These are phyloP conservation scores for Drosophila fulvimacula DNA, from an alignment of 2,888 invertebrate genomes.

Conservation along the genomic window DNA sequence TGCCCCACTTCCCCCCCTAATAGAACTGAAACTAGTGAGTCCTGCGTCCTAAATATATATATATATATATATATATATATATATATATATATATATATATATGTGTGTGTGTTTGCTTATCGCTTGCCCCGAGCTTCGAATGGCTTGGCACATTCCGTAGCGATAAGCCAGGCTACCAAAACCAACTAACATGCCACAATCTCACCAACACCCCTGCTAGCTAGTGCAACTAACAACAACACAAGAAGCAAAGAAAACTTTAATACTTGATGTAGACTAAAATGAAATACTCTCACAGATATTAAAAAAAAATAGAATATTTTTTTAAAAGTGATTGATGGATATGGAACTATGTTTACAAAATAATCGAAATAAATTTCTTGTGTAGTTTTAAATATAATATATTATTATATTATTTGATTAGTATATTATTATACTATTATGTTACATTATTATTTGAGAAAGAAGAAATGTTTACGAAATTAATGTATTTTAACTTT, in stretches of 20 bases:
- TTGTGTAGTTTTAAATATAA: neutral
- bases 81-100: too few relatives aligned
- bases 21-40: constrained; percentile 35
- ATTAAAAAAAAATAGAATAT: neutral
- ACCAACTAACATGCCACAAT: constrained; percentile 8
- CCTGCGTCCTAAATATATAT: constrained; percentile 31
- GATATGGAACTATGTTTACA: neutral
- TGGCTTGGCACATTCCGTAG: constrained; percentile 78
- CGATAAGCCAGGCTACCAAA: constrained; percentile 69
- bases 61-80: too few relatives aligned
- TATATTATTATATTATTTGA: too few relatives aligned
- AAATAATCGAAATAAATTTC: neutral
- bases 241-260: constrained; percentile 7
- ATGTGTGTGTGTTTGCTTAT: constrained; percentile 54
- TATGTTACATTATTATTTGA: too few relatives aligned
- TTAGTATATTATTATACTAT: too few relatives aligned
- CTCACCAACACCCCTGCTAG: neutral
- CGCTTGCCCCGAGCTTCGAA: constrained; percentile 72
- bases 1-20: neutral
- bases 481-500: too few relatives aligned
- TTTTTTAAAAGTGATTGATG: neutral
- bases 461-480: too few relatives aligned
- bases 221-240: constrained; percentile 50
- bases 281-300: constrained; percentile 12
- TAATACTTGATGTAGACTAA: neutral